These are phyloP conservation scores for Orthonevra nobilis DNA, from an alignment of 2,888 invertebrate genomes.

Conservation along the genomic window DNA sequence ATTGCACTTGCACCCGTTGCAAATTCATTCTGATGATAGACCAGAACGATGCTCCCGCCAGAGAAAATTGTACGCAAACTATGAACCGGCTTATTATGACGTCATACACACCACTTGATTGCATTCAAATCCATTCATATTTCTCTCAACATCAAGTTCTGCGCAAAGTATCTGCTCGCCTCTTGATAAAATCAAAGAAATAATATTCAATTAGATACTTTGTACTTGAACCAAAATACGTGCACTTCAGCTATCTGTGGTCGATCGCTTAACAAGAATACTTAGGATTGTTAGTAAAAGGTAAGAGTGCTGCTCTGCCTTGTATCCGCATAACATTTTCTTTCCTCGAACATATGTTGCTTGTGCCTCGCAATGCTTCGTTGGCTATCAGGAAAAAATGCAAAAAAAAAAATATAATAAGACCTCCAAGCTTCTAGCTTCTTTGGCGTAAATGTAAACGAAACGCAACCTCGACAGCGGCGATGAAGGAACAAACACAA, in stretches of 20 bases:
- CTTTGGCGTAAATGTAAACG: slow-evolving; percentile 8
- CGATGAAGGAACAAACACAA: slow-evolving; percentile 9
- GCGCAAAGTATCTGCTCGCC: background rate
- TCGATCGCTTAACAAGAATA: slow-evolving; percentile 27
- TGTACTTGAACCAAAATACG: slow-evolving; percentile 1
- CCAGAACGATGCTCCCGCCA: slow-evolving; percentile 30
- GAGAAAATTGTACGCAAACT: no score
- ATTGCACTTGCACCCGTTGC: slow-evolving; percentile 35
- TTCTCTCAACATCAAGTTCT: slow-evolving; percentile 7
- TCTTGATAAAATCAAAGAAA: slow-evolving; percentile 12
- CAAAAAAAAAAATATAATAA: background rate
- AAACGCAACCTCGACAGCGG: slow-evolving; percentile 26
- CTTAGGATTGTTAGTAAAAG: slow-evolving; percentile 19
- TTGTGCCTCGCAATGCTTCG: slow-evolving; percentile 5
- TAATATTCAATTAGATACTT: slow-evolving; percentile 21
- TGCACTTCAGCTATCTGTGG: slow-evolving; percentile 14
- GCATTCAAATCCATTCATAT: slow-evolving; percentile 13
- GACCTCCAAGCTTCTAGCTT: background rate
- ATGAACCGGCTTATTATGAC: no score
- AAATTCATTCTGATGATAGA: slow-evolving; percentile 51
- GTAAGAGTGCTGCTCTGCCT: background rate
- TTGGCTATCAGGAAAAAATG: background rate
- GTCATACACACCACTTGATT: slow-evolving; percentile 9
- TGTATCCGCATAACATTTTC: background rate
- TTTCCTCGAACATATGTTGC: slow-evolving; percentile 10